These are phyloP conservation scores for Mythimna pallens DNA, from an alignment of 2,888 invertebrate genomes.

Conservation along the genomic window DNA sequence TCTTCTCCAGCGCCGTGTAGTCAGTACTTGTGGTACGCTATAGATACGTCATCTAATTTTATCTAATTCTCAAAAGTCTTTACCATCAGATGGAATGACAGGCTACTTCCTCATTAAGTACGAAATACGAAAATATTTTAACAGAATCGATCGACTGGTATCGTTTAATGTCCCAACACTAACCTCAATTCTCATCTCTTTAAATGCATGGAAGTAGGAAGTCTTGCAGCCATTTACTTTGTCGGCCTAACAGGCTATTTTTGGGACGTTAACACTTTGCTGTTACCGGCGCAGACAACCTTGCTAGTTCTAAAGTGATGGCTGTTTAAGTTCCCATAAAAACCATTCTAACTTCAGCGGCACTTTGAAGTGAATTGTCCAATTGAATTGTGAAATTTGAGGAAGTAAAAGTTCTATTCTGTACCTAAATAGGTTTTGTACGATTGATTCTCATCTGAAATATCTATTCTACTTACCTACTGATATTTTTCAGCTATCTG, in stretches of 20 bases:
- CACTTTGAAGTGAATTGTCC: constrained; percentile 36
- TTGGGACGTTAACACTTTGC: constrained; percentile 28
- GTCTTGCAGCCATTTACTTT: constrained; percentile 37
- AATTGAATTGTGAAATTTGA: constrained; percentile 24
- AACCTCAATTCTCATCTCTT: constrained; percentile 1
- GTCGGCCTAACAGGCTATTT: constrained; percentile 45
- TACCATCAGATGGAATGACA: too few relatives aligned
- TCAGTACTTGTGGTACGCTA: too few relatives aligned
- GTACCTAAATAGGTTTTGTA: not conserved
- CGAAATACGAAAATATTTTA: too few relatives aligned
- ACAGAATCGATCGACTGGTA: too few relatives aligned
- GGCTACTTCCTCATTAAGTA: too few relatives aligned
- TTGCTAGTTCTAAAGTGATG: constrained; percentile 30
- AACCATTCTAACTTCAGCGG: constrained; percentile 32
- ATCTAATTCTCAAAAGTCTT: too few relatives aligned
- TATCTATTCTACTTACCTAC: too few relatives aligned
- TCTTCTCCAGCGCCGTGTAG: too few relatives aligned
- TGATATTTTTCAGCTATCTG: too few relatives aligned
- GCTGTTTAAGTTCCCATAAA: constrained; percentile 47
- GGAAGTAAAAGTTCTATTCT: not conserved
- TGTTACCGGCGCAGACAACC: constrained; percentile 19
- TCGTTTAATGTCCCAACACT: not conserved
- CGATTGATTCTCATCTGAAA: constrained; percentile 5
- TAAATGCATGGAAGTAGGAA: not conserved
- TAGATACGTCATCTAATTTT: too few relatives aligned